Base-by-base conservation (phyloP, 2,113 vertebrate genomes). In the Pituophis catenifer region DNA sequence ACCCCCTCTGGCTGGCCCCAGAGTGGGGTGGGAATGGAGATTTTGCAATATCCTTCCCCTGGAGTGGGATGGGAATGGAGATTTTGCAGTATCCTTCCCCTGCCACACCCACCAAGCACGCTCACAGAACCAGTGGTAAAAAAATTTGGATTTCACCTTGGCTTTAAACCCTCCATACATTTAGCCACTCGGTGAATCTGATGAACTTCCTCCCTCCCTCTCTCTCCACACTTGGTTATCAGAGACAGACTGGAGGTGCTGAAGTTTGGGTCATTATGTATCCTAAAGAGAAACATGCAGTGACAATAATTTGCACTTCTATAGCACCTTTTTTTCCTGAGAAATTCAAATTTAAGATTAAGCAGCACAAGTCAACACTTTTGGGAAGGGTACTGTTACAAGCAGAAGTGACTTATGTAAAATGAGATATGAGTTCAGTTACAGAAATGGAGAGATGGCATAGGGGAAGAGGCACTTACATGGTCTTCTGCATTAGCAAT, bases 251-350 rank as follows among this genome's bases (percentile, higher is more conserved):
- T 52, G 65, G 29, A 58, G 11, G 23, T 86, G 88, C 29, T 81
- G 13, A 59, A 91, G 55, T 91, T 54, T 91, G 65, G 53, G 44
- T 53, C 29, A 88, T 21, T 89, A 17, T 57, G 1, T 13, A 85
- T 89, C 38, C n/a, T 26, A 91, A 75, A 89, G 8, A 58, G 70
- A 89, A 89, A 93, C 26, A n/a, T 59, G 62, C 33, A 29, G 52
- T 89, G 23, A 65, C 44, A 52, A 48, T 89, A 91, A 91, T 89
- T 93, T 91, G 86, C 90, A 93, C 90, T 91, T 93, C 86, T 91
- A 4, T 89, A 91, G 86, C 93, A 89, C 90, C 62, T 90, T 93
- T 90, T 90, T 5, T 6, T 33, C 33, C 54, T 91, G 93, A 89
- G 54, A 81, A 91, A 91, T 81, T 29, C 29, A 62, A 90, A 93